Evolutionary conservation across 2,888 invertebrate species (phyloP).

Genomic region (Heliconius sara): DNA sequence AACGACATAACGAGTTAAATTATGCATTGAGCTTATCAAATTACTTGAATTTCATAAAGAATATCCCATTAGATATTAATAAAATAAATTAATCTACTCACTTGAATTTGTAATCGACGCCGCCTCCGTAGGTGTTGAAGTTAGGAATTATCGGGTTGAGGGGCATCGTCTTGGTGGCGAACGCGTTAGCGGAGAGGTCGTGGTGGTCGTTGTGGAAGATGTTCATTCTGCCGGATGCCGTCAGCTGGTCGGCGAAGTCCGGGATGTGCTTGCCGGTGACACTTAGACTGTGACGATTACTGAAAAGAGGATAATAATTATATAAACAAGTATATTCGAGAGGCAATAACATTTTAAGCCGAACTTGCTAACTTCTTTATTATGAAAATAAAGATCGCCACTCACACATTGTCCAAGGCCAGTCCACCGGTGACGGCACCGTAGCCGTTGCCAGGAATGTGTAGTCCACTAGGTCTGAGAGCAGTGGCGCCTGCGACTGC

Average conservation of each 20-base stretch:
- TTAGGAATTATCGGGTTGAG: constrained; percentile 50
- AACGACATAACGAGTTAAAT: background rate
- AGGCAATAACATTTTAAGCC: background rate
- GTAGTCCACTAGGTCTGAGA: constrained; percentile 43
- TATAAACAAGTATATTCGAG: background rate
- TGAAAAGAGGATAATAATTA: constrained; percentile 32
- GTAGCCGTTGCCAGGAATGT: constrained; percentile 35
- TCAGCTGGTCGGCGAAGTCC: constrained; percentile 56
- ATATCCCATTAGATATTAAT: no score
- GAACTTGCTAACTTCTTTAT: background rate
- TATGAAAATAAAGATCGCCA: background rate
- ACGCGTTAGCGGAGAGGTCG: constrained; percentile 57
- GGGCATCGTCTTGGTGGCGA: constrained; percentile 55
- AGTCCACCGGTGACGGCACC: constrained; percentile 53
- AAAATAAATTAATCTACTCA: constrained; percentile 45
- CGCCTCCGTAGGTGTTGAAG: constrained; percentile 55
- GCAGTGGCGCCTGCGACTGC: constrained; percentile 48
- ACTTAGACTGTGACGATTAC: constrained; percentile 53
- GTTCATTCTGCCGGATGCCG: constrained; percentile 57
- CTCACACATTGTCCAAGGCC: constrained; percentile 57
- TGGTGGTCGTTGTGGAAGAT: constrained; percentile 57
- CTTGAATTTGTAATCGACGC: constrained; percentile 56
- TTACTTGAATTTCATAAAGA: no score
- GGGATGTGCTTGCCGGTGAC: constrained; percentile 55
- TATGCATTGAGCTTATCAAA: no score